A percentile compares a stretch with the other conserved stretches of the same genome.
phyloP scores from a whole-genome alignment of 2,797 vertebrate genomes.

The Lerista edwardsae region DNA sequence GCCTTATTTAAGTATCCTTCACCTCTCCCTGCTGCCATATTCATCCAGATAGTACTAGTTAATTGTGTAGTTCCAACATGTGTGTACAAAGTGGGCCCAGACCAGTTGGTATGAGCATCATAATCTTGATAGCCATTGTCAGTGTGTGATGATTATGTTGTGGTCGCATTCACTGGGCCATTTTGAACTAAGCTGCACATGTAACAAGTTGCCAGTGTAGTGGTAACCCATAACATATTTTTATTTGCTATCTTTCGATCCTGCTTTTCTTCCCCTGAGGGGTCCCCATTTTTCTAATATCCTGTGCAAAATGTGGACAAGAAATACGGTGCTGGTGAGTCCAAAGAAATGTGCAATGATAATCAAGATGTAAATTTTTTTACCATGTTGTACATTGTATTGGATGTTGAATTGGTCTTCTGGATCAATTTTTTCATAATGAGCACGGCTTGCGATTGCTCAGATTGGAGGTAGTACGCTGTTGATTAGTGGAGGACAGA shows the following conservation, averaged over 20 bases:
- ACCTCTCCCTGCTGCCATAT: background rate
- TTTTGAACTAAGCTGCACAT: background rate
- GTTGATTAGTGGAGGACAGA: too few relatives aligned
- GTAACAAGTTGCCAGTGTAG: too few relatives aligned
- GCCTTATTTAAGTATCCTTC: too few relatives aligned
- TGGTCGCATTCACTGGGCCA: background rate
- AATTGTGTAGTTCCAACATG: background rate
- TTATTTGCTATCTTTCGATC: too few relatives aligned
- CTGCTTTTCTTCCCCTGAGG: too few relatives aligned
- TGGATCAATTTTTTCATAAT: background rate
- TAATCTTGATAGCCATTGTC: background rate
- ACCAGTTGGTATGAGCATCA: background rate
- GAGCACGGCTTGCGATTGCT: background rate
- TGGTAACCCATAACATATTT: background rate
- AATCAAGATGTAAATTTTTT: background rate
- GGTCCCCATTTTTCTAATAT: background rate
- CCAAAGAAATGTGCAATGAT: background rate
- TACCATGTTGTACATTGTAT: background rate
- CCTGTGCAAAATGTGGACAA: background rate
- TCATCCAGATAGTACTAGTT: background rate
- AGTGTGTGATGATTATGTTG: background rate
- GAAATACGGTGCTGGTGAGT: background rate
- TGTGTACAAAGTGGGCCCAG: too few relatives aligned
- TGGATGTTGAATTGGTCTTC: background rate
- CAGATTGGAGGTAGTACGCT: background rate